Conservation (phyloP, 2,797 vertebrate genomes). For the Paratrypauchen microcephalus region DNA sequence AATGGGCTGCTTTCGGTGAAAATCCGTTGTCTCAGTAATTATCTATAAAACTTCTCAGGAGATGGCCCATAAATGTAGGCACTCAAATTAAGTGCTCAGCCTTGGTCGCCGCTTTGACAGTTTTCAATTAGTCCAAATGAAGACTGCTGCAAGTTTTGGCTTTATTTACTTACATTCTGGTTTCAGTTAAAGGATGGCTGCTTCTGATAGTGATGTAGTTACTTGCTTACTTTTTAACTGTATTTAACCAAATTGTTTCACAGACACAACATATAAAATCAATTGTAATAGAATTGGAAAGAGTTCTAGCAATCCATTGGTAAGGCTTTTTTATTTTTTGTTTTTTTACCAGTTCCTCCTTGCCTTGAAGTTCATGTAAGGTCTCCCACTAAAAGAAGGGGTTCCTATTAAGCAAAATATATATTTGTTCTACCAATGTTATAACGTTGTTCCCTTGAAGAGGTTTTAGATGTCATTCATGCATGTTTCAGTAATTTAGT, state of each 20-base stretch:
- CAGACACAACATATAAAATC: neutral
- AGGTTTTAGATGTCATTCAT: no score
- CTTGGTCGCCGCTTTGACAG: conserved; percentile 3
- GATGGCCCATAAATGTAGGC: conserved; percentile 10
- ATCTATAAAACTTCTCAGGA: conserved; percentile 11
- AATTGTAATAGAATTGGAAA: neutral
- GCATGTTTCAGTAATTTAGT: no score
- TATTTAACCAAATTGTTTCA: neutral
- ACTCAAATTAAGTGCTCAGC: conserved; percentile 14
- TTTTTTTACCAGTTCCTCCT: neutral
- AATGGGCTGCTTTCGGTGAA: conserved; percentile 9
- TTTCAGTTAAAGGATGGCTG: neutral
- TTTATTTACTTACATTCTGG: neutral
- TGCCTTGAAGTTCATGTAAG: neutral
- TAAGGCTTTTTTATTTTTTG: neutral
- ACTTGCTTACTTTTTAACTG: neutral
- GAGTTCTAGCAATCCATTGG: neutral
- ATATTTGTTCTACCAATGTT: no score
- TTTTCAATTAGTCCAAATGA: conserved; percentile 6
- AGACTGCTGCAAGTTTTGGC: neutral
- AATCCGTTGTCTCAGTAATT: conserved; percentile 9
- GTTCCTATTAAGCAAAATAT: no score
- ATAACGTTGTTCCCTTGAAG: no score
- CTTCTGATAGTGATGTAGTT: neutral
- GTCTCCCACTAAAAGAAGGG: neutral